Evolutionary conservation across 2,113 vertebrate genomes (phyloP).

Genomic region (Rhinogobius similis): DNA sequence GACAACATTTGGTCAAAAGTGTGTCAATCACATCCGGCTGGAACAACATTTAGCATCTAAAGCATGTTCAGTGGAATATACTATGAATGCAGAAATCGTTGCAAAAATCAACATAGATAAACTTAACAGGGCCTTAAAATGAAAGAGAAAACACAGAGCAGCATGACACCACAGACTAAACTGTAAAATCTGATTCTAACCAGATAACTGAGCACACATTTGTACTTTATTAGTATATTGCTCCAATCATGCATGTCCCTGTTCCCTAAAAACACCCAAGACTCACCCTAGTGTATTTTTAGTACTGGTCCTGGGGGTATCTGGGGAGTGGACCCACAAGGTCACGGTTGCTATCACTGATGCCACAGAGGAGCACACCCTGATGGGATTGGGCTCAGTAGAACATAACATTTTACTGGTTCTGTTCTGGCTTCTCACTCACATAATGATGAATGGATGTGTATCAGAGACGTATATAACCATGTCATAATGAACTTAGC

Average conservation of each 20-base stretch:
- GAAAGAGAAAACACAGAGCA: conserved; percentile 25
- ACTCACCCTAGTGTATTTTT: conserved; percentile 46
- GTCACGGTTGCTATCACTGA: conserved; percentile 40
- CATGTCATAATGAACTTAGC: not conserved
- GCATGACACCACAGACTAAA: conserved; percentile 33
- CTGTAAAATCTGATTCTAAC: conserved; percentile 15
- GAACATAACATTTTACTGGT: conserved; percentile 33
- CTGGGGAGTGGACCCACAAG: conserved; percentile 43
- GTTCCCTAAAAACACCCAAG: conserved; percentile 32
- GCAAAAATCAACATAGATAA: not conserved
- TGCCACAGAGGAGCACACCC: conserved; percentile 35
- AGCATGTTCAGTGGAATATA: not conserved
- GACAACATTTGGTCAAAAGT: conserved; percentile 47
- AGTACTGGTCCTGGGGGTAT: conserved; percentile 33
- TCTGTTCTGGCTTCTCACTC: conserved; percentile 17
- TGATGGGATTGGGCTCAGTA: conserved; percentile 30
- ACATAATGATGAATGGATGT: conserved; percentile 13
- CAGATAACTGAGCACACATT: conserved; percentile 5
- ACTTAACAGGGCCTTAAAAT: not conserved
- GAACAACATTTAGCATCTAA: not conserved
- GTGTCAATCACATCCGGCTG: conserved; percentile 25
- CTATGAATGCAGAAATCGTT: not conserved
- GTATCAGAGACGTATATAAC: not conserved
- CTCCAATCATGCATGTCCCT: conserved; percentile 18
- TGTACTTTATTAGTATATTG: conserved; percentile 30